Conservation (phyloP, 2,888 invertebrate genomes). For the Andrena dorsata region DNA sequence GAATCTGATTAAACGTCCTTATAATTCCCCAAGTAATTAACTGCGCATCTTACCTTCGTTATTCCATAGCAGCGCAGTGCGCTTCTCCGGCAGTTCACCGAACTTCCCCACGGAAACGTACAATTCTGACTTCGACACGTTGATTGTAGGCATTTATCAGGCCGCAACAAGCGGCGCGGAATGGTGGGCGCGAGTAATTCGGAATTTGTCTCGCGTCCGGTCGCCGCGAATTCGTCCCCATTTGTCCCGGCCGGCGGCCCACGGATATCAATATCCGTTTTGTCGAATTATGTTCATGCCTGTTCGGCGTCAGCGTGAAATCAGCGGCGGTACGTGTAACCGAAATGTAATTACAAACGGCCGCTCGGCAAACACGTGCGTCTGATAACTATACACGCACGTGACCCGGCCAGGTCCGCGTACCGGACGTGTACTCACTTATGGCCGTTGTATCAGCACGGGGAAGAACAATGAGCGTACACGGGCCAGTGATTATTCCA, state of each 20-base stretch:
- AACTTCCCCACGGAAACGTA: no score
- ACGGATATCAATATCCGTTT: slow-evolving; percentile 55
- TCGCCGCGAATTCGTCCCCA: slow-evolving; percentile 21
- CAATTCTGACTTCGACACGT: background rate
- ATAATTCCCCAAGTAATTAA: no score
- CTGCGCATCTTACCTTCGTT: no score
- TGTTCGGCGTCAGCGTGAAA: slow-evolving; percentile 47
- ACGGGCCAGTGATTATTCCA: slow-evolving; percentile 22
- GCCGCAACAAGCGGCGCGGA: background rate
- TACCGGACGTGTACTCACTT: slow-evolving; percentile 29
- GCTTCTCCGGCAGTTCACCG: no score
- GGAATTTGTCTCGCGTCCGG: slow-evolving; percentile 47
- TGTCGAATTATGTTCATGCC: slow-evolving; percentile 63
- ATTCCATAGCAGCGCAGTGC: no score
- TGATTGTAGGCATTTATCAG: slow-evolving; percentile 9
- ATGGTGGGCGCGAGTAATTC: slow-evolving; percentile 8
- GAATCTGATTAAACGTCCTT: no score
- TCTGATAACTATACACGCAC: slow-evolving; percentile 65
- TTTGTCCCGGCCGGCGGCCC: slow-evolving; percentile 33
- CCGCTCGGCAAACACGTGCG: slow-evolving; percentile 65
- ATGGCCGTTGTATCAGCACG: slow-evolving; percentile 20
- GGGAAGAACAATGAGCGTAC: slow-evolving; percentile 45
- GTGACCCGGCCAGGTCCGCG: slow-evolving; percentile 25
- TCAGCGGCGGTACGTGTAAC: slow-evolving; percentile 59
- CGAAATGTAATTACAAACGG: slow-evolving; percentile 71